These are phyloP conservation scores for Xenotilapia caudafasciata DNA, from an alignment of 2,113 vertebrate species.

Conservation along the genomic window DNA sequence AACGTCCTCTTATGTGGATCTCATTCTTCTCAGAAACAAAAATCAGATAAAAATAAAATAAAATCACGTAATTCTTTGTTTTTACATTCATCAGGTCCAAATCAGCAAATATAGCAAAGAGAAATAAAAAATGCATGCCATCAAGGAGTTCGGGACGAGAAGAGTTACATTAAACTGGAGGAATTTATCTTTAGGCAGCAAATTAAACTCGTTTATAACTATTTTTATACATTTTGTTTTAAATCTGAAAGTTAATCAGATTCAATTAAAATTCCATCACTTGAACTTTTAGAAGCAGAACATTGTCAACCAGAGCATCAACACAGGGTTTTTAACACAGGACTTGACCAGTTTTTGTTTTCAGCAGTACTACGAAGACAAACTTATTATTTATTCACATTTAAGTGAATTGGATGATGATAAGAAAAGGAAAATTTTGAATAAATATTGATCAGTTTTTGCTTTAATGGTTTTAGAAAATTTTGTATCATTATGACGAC, in stretches of 20 bases:
- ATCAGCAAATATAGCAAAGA: background rate
- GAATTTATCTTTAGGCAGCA: background rate
- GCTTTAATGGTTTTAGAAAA: background rate
- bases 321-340: background rate
- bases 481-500: background rate
- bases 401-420: background rate
- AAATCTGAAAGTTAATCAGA: background rate
- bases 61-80: background rate
- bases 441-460: background rate
- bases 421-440: background rate
- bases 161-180: background rate
- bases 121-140: background rate
- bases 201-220: background rate
- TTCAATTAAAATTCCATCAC: background rate
- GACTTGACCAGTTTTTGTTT: background rate
- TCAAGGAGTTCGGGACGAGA: background rate
- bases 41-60: background rate
- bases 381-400: background rate
- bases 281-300: background rate
- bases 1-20: background rate
- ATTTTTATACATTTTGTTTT: background rate
- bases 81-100: background rate
- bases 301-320: accelerated
- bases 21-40: background rate
- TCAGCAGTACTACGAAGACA: background rate